Conservation (phyloP, 2,113 vertebrate genomes). For the Phylloscopus trochilus region DNA sequence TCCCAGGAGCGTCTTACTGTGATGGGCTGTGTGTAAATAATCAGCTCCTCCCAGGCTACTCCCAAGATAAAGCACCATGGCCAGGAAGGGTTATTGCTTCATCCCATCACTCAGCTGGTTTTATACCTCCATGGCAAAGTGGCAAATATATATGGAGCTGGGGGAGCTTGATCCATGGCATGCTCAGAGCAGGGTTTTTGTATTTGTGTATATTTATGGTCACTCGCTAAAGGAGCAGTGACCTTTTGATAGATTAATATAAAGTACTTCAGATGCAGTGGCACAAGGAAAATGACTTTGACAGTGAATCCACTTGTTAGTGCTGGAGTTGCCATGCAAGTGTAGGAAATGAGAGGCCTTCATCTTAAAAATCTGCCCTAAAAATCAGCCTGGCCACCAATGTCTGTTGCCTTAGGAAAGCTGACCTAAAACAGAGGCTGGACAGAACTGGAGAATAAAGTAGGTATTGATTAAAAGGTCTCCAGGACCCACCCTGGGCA, state of each 20-base stretch:
- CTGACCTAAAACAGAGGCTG: no score
- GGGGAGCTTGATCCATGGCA: background rate
- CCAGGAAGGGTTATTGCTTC: background rate
- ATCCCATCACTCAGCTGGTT: background rate
- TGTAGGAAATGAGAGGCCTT: background rate
- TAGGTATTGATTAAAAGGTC: no score
- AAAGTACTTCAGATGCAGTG: background rate
- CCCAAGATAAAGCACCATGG: background rate
- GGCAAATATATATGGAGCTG: background rate
- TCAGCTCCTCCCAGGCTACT: background rate
- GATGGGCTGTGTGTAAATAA: background rate
- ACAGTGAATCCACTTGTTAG: constrained; percentile 8
- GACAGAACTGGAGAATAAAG: no score
- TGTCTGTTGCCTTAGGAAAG: no score
- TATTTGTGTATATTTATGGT: constrained; percentile 11
- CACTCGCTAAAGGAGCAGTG: background rate
- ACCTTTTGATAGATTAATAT: constrained; percentile 15
- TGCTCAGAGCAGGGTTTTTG: background rate
- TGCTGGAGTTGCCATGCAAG: background rate
- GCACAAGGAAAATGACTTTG: background rate
- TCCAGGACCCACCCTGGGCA: no score
- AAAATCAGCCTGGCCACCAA: background rate
- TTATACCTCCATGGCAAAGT: background rate
- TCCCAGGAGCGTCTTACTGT: background rate
- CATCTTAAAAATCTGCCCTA: background rate